A percentile compares a stretch with the other conserved stretches of the same genome.
Conservation (phyloP, 2,888 invertebrate species). For the Coenonympha arcania region DNA sequence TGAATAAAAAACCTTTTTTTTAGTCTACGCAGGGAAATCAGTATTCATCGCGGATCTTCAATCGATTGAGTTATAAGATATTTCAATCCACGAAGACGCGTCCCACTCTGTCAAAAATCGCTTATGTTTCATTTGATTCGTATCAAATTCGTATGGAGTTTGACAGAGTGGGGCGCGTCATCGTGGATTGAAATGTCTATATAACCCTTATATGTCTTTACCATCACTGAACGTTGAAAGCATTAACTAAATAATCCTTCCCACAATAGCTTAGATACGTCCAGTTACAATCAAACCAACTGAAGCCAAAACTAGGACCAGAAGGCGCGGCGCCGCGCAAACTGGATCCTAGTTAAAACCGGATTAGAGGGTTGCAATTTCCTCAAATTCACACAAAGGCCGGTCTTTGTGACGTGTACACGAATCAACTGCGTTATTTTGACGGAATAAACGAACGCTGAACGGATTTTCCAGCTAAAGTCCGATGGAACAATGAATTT, state of each 20-base stretch:
- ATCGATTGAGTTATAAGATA: too few species aligned
- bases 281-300: not conserved
- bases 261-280: not conserved
- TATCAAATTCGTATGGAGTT: too few species aligned
- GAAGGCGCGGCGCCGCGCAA: slow-evolving; percentile 23
- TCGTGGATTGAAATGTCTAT: too few species aligned
- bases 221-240: not conserved
- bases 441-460: slow-evolving; percentile 29
- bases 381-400: slow-evolving; percentile 44
- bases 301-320: not conserved
- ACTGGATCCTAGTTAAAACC: slow-evolving; percentile 41
- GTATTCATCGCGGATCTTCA: too few species aligned
- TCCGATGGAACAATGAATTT: slow-evolving; percentile 19
- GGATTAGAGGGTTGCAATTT: slow-evolving; percentile 59
- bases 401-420: slow-evolving; percentile 44
- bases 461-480: slow-evolving; percentile 28
- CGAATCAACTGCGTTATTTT: slow-evolving; percentile 50
- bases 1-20: too few species aligned
- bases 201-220: too few species aligned
- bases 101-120: too few species aligned
- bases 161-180: too few species aligned
- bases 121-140: too few species aligned
- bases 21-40: too few species aligned
- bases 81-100: too few species aligned
- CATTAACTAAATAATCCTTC: not conserved